Evolutionary conservation across 2,797 vertebrate species (phyloP), one percentile per base, ranked within the genome.

Genomic region (Acanthiza pusilla): DNA sequence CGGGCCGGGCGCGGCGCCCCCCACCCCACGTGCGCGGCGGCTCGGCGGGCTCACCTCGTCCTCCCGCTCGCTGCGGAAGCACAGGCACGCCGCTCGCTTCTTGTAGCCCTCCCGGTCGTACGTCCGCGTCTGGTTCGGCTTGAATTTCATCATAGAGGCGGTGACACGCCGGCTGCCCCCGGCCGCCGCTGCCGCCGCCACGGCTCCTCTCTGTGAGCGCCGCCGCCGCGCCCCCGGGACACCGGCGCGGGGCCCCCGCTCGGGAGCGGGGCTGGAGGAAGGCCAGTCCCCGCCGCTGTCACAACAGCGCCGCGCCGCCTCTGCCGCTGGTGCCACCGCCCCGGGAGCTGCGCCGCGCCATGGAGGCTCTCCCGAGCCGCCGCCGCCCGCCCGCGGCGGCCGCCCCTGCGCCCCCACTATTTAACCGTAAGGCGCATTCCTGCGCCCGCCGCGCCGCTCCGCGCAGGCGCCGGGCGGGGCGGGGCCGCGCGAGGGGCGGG

Each of bases 71-170:
- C 97, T 99, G 98, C 99, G 99, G 98, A 99, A 99, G 96, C 99
- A 99, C 96, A 99, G 98, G 90, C 99, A 99, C 94, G 99, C 99
- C 97, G 99, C 99, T 97, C 99, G 98, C 96, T 99, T 99, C 98
- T 99, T 99, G 98, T 99, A 99, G 76, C 99, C 99, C 74, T 99
- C 99, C 96, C 98, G 99, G 97, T 99, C 99, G 97, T 99, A 99
- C 91, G 99, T 99, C 98, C 99, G 99, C 97, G 99, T 99, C 98
- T 99, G 99, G 98, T 99, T 99, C 80, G 99, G 99, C 98, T 99
- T 99, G 91, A 99, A 98, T 98, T 99, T 99, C 99, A 99, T 99
- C 99, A 89, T 99, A 98, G 96, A 95, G 94, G 83, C 95, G 91
- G 77, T 71, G 87, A 91, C 67, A 63, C 67, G 82, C 92, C 87